Evolutionary conservation across 2,888 invertebrate species (phyloP).

Genomic region (Calameuta filiformis): DNA sequence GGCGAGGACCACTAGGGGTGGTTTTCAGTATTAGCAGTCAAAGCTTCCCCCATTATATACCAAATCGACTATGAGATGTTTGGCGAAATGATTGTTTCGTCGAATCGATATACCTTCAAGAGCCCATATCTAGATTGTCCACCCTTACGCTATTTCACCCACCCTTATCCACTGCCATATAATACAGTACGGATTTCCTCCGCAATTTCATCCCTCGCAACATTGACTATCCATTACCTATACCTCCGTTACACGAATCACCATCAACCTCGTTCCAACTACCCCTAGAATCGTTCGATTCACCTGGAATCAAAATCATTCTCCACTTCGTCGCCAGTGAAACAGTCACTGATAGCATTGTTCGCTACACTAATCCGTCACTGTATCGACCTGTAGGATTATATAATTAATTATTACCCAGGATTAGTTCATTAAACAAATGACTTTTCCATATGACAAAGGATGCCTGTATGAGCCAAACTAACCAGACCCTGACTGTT

Average conservation of each 20-base stretch:
- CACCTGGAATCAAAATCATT: background rate
- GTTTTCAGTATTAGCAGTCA: background rate
- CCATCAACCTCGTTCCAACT: background rate
- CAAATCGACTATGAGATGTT: slow-evolving; percentile 47
- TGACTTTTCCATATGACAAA: background rate
- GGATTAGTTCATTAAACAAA: background rate
- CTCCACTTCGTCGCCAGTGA: background rate
- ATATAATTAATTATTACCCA: background rate
- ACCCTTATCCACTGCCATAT: background rate
- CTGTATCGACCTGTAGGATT: background rate
- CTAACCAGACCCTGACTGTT: background rate
- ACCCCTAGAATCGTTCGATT: background rate
- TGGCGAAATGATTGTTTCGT: slow-evolving; percentile 53
- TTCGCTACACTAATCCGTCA: too few species aligned
- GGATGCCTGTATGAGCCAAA: background rate
- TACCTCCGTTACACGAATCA: background rate
- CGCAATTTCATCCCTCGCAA: background rate
- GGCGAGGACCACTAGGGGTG: background rate
- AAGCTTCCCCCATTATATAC: background rate
- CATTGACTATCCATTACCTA: background rate
- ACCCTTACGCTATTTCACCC: background rate
- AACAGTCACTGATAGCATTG: background rate
- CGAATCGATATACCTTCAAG: background rate
- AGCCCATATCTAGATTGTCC: background rate
- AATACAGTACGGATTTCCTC: background rate